Percentiles rank a stretch among this genome's conserved stretches.
phyloP scores from a whole-genome alignment of 2,113 vertebrate species.

The Nerophis ophidion region DNA sequence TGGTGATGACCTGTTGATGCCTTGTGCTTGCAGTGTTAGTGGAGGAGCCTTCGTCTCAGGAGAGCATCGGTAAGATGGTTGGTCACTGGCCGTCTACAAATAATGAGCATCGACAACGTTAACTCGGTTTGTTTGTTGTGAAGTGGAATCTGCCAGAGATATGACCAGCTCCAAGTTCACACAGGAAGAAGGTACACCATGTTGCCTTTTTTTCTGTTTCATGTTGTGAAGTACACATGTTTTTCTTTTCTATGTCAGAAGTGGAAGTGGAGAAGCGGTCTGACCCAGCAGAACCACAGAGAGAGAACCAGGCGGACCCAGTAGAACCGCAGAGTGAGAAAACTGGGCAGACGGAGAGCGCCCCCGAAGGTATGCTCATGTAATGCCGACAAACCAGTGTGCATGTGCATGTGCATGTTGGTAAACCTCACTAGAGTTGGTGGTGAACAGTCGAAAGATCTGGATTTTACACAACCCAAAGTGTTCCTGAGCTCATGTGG shows the following conservation, averaged over 20 bases:
- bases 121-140: background rate
- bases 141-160: conserved; percentile 22
- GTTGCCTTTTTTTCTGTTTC: background rate
- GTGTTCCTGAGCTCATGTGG: no score
- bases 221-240: background rate
- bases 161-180: conserved; percentile 47
- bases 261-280: conserved; percentile 5
- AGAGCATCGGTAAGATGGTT: conserved; percentile 28
- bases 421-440: no score
- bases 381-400: background rate
- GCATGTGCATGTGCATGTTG: no score
- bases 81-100: background rate
- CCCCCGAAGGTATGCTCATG: background rate
- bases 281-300: conserved; percentile 30
- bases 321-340: conserved; percentile 24
- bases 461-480: no score
- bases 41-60: conserved; percentile 24
- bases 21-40: conserved; percentile 36
- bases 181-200: conserved; percentile 38
- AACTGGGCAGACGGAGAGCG: background rate
- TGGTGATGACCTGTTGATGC: background rate
- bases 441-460: no score
- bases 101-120: background rate
- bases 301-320: conserved; percentile 18
- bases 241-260: background rate